These are phyloP conservation scores for Scleropages formosus DNA, from an alignment of 2,797 vertebrate genomes.

Conservation along the genomic window DNA sequence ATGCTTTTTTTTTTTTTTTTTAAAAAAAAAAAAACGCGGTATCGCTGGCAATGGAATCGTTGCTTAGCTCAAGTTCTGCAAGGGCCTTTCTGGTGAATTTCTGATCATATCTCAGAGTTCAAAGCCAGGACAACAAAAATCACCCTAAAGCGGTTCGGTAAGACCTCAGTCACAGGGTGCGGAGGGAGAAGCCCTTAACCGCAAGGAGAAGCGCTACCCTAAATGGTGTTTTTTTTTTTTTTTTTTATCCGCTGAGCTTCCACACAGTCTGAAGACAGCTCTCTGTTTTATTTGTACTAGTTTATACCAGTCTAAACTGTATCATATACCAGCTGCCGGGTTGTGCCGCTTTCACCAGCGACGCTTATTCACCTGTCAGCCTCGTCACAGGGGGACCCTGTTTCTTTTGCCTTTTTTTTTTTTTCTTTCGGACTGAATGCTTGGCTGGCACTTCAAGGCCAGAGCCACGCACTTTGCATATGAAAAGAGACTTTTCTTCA, in stretches of 20 bases:
- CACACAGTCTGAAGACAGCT: not conserved
- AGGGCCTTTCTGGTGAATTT: too few relatives aligned
- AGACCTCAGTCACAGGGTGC: not conserved
- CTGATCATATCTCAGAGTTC: conserved; percentile 6
- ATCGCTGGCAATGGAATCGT: too few relatives aligned
- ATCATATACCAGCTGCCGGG: not conserved
- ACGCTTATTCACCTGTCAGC: not conserved
- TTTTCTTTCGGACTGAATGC: not conserved
- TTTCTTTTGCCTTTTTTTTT: too few relatives aligned
- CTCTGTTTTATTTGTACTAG: not conserved
- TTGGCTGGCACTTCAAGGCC: not conserved
- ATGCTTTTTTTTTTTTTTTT: not conserved
- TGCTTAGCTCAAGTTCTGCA: too few relatives aligned
- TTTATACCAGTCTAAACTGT: not conserved
- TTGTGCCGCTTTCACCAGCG: not conserved
- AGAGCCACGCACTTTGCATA: not conserved
- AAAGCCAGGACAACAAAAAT: not conserved
- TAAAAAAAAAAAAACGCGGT: too few relatives aligned
- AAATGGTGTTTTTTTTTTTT: too few relatives aligned
- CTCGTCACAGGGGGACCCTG: too few relatives aligned
- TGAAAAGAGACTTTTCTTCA: not conserved
- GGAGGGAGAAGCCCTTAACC: conserved; percentile 15
- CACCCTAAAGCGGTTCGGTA: not conserved
- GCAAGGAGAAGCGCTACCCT: not conserved
- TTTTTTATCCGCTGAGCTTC: not conserved